Evolutionary conservation across 2,113 vertebrate species (phyloP).

Genomic region (Labeo rohita): DNA sequence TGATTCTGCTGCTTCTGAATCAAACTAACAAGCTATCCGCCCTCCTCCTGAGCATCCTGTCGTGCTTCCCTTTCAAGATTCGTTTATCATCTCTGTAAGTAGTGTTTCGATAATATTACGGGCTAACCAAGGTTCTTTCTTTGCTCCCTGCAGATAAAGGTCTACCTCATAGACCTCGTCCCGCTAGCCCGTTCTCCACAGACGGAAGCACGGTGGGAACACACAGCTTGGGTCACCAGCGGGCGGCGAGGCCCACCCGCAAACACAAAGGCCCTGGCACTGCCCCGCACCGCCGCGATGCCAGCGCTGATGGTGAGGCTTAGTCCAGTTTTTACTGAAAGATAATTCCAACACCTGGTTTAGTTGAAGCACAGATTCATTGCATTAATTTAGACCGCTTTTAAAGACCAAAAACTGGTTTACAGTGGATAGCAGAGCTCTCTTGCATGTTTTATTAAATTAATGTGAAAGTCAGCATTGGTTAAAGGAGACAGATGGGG

Average conservation of each 20-base stretch:
- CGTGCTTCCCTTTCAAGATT: not conserved
- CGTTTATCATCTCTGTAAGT: not conserved
- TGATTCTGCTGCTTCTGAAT: slow-evolving; percentile 36
- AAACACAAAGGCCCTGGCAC: slow-evolving; percentile 91
- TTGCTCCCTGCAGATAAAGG: slow-evolving; percentile 84
- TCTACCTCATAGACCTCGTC: slow-evolving; percentile 87
- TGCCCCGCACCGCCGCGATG: slow-evolving; percentile 88
- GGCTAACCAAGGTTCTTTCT: slow-evolving; percentile 36
- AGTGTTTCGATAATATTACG: not conserved
- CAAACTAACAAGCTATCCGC: slow-evolving; percentile 30
- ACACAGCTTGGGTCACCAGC: slow-evolving; percentile 91
- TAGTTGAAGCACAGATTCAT: not conserved
- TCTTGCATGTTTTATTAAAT: not conserved
- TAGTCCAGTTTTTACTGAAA: not conserved
- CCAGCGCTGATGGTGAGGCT: slow-evolving; percentile 87
- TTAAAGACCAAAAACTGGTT: not conserved
- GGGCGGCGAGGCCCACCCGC: slow-evolving; percentile 85
- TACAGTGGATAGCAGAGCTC: not conserved
- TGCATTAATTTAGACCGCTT: not conserved
- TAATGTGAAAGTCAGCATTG: not conserved
- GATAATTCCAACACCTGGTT: not conserved
- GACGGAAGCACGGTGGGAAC: slow-evolving; percentile 88
- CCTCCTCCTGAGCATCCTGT: not conserved
- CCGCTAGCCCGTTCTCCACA: slow-evolving; percentile 94
- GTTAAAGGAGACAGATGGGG: slow-evolving; percentile 10